Conservation (phyloP, 2,888 invertebrate genomes). For the Caenorhabditis imperialis region DNA sequence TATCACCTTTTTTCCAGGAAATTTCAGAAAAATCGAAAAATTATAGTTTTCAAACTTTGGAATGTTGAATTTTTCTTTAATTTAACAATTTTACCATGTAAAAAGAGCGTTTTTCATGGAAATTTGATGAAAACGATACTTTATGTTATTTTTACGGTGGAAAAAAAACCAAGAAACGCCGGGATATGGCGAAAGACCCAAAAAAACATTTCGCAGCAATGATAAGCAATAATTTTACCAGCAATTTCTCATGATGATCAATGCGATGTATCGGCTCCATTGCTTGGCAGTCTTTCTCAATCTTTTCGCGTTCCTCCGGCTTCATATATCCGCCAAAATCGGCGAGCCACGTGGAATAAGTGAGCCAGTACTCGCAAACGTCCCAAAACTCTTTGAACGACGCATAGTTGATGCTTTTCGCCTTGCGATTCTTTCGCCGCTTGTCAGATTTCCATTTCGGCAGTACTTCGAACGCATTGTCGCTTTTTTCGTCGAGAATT, state of each 20-base stretch:
- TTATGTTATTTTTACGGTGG: no score
- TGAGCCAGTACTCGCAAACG: constrained; percentile 25
- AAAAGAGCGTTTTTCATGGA: no score
- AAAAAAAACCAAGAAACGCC: no score
- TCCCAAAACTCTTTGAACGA: constrained; percentile 49
- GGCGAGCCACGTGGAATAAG: constrained; percentile 44
- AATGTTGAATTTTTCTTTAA: no score
- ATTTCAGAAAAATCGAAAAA: no score
- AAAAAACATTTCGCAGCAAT: no score
- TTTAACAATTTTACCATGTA: no score
- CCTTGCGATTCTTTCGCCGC: constrained; percentile 11
- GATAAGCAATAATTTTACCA: constrained; percentile 15
- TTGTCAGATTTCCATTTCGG: constrained; percentile 16
- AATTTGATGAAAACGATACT: no score
- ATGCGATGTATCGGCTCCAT: constrained; percentile 33
- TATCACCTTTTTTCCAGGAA: no score
- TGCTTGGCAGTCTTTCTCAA: constrained; percentile 12
- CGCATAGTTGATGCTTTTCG: constrained; percentile 18
- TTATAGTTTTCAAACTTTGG: no score
- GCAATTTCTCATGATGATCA: constrained; percentile 35
- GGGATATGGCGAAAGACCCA: no score
- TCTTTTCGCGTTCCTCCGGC: constrained; percentile 10
- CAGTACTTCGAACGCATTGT: constrained; percentile 16
- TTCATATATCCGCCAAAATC: constrained; percentile 50
- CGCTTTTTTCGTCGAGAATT: constrained; percentile 14